Conservation (phyloP, 2,797 vertebrate species). For the Brachymystax lenok region DNA sequence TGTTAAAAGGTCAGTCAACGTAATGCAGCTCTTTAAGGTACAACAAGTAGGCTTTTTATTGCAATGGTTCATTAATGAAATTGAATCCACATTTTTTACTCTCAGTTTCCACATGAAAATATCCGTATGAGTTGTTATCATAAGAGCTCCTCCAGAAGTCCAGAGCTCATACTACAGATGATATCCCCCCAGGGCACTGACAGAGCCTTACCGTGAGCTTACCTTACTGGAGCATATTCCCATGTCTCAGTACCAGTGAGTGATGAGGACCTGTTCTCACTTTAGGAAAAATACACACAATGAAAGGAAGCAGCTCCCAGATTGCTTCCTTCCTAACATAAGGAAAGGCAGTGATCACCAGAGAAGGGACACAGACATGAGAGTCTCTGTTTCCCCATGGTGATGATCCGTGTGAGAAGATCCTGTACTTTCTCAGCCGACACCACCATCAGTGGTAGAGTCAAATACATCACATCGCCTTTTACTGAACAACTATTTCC, state of each 20-base stretch:
- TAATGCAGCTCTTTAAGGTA: background rate
- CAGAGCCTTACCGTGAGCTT: conserved; percentile 28
- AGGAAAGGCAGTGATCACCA: conserved; percentile 54
- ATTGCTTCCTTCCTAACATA: conserved; percentile 79
- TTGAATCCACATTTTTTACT: background rate
- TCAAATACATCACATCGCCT: background rate
- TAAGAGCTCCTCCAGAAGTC: background rate
- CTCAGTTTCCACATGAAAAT: conserved; percentile 9
- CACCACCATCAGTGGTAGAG: background rate
- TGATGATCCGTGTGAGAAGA: background rate
- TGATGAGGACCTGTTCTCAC: conserved; percentile 54
- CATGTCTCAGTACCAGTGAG: conserved; percentile 45
- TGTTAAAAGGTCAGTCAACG: background rate
- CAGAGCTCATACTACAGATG: conserved; percentile 15
- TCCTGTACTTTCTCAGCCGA: conserved; percentile 6
- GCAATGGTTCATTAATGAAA: background rate
- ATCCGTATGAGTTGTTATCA: background rate
- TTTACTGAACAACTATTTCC: conserved; percentile 26
- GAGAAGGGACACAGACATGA: no score
- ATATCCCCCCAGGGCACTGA: conserved; percentile 51
- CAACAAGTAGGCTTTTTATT: background rate
- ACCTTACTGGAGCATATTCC: conserved; percentile 25
- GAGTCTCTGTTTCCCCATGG: conserved; percentile 49
- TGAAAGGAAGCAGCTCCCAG: conserved; percentile 76
- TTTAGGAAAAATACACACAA: conserved; percentile 68